Evolutionary conservation across 2,113 vertebrate genomes (phyloP).

Genomic region (Dolichotis patagonum): DNA sequence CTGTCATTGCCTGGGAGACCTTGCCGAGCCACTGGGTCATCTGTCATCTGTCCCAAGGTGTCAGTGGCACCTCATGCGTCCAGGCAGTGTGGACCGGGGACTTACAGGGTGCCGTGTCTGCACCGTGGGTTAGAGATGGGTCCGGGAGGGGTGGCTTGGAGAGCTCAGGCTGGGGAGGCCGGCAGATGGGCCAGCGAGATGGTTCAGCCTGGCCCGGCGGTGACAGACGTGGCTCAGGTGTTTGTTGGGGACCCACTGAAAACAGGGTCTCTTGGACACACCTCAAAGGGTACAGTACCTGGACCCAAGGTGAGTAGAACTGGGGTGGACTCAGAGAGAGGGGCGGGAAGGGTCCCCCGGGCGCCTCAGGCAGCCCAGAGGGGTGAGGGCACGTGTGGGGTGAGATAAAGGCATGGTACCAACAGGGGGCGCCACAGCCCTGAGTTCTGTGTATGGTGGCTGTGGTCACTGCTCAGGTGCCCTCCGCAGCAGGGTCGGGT

Average conservation of each 20-base stretch:
- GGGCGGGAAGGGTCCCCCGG: neutral
- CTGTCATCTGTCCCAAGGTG: neutral
- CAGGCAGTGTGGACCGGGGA: neutral
- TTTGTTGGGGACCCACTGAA: neutral
- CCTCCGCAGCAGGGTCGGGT: rapidly evolving
- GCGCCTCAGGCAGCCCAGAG: neutral
- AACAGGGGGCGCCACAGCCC: neutral
- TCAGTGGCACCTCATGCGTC: rapidly evolving
- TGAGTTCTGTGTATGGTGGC: rapidly evolving
- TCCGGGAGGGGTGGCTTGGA: rapidly evolving
- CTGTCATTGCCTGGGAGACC: neutral
- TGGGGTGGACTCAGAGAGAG: neutral
- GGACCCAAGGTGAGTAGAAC: neutral
- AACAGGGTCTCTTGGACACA: neutral
- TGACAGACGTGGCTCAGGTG: neutral
- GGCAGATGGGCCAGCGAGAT: neutral
- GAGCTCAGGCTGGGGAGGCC: neutral
- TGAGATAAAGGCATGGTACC: neutral
- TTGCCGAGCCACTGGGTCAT: neutral
- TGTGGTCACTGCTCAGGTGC: rapidly evolving
- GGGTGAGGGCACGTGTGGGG: rapidly evolving
- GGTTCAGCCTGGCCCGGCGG: neutral
- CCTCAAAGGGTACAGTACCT: neutral
- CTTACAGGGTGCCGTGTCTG: rapidly evolving
- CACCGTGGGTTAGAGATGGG: no score